Percentiles rank a stretch among this genome's conserved stretches.
phyloP scores from a whole-genome alignment of 2,113 vertebrate genomes.

The Conger conger region DNA sequence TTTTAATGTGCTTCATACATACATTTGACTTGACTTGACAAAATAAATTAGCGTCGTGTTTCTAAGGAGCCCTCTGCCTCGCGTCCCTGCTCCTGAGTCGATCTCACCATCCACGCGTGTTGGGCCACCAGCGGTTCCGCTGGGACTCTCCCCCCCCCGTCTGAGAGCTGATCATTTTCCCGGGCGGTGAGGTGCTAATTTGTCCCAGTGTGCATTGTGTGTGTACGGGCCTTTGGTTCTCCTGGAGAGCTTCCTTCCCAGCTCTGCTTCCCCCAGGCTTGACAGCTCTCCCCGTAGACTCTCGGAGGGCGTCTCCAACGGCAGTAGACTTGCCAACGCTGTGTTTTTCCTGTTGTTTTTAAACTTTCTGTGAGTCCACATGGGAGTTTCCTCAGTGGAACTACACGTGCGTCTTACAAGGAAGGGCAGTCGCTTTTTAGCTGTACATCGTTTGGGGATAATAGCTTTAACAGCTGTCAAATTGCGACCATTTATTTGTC shows the following conservation, averaged over 20 bases:
- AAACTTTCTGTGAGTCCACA: neutral
- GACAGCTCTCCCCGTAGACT: neutral
- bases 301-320: neutral
- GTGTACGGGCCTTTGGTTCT: neutral
- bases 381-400: neutral
- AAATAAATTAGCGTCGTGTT: neutral
- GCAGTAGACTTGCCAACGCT: neutral
- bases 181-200: slow-evolving; percentile 54
- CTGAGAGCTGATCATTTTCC: slow-evolving; percentile 51
- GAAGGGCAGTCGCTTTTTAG: neutral
- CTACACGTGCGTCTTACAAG: neutral
- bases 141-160: slow-evolving; percentile 44
- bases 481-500: no score
- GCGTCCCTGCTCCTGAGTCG: neutral
- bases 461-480: neutral
- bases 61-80: neutral
- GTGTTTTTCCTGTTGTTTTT: neutral
- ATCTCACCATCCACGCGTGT: neutral
- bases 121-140: neutral
- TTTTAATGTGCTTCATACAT: no score
- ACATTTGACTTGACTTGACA: no score
- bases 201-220: slow-evolving; percentile 47
- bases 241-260: slow-evolving; percentile 28
- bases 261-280: neutral
- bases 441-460: neutral